Evolutionary conservation across 2,888 invertebrate species (phyloP).

Genomic region (Sinopyrophorus schimmeli): DNA sequence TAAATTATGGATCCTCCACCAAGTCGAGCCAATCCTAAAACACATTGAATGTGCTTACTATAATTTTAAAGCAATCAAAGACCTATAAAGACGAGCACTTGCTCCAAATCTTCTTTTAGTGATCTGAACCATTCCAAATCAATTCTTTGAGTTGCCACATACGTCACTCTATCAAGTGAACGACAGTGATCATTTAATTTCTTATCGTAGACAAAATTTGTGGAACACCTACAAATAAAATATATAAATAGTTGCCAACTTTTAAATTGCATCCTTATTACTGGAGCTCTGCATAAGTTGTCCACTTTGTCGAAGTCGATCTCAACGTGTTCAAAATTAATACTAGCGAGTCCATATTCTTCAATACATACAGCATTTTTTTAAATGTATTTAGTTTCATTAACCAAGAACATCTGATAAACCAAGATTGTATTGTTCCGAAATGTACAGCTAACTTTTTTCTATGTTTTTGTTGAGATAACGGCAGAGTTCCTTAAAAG

Average conservation of each 20-base stretch:
- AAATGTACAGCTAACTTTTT: slow-evolving; percentile 19
- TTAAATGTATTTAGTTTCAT: slow-evolving; percentile 31
- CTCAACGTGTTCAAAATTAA: slow-evolving; percentile 25
- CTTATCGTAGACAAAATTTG: slow-evolving; percentile 35
- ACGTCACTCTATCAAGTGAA: slow-evolving; percentile 24
- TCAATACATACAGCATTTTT: slow-evolving; percentile 19
- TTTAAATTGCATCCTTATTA: too few species aligned
- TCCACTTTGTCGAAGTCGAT: slow-evolving; percentile 26
- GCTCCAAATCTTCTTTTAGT: slow-evolving; percentile 25
- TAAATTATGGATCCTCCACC: slow-evolving; percentile 26
- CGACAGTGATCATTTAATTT: slow-evolving; percentile 36
- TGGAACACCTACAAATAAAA: slow-evolving; percentile 16
- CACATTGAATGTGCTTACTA: neutral
- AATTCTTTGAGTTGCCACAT: slow-evolving; percentile 18
- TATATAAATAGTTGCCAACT: too few species aligned
- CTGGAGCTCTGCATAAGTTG: slow-evolving; percentile 19
- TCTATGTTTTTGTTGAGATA: slow-evolving; percentile 1
- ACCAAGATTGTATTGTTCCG: slow-evolving; percentile 32
- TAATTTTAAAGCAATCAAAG: neutral
- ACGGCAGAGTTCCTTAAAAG: neutral
- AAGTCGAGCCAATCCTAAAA: slow-evolving; percentile 22
- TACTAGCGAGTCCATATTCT: slow-evolving; percentile 17
- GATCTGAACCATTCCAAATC: slow-evolving; percentile 34
- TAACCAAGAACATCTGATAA: slow-evolving; percentile 32
- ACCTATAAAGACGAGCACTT: slow-evolving; percentile 30